Base-by-base conservation (phyloP, 2,797 vertebrate species). In the Telmatherina bonti region DNA sequence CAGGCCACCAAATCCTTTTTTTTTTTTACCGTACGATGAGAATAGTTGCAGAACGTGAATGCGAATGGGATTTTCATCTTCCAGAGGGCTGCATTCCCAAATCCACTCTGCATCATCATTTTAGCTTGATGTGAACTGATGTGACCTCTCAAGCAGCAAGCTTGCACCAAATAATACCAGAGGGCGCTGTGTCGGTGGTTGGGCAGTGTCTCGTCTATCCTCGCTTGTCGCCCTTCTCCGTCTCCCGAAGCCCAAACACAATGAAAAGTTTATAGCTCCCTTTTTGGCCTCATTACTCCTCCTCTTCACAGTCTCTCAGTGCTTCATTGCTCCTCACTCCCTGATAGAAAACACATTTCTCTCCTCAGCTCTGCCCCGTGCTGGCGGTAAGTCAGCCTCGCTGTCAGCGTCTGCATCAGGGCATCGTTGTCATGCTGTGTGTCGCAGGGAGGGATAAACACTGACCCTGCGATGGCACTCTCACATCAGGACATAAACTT, bases 311-410 rank as follows among this genome's bases (percentile, higher is more conserved):
- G 53, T 26, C 77, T 70, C 66, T 69, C 72, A 2, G 63, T 63
- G 57, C 75, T 87, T 85, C 67, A 70, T 61, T 64, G 56, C 81
- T 69, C 71, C 75, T 72, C 81, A 47, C 72, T 65, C 76, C 76
- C 83, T 90, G 82, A 91, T 91, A 83, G 86, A 74, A 93, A 92
- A 89, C 92, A 89, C 84, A 89, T 92, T 90, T 90, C 67, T 79
- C 66, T 83, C 53, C 29, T 76, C 78, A 56, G 31, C 43, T 38
- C 64, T 62, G 54, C 81, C 80, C 74, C 30, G 68, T 76, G 78
- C 53, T 85, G 81, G 83, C 89, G 74, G 74, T 27, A 26, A 77
- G 54, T 83, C 79, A 72, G 71, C 57, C 22, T 15, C 43, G 41
- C 76, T 78, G 82, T 85, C 78, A 52, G 74, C 55, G 55, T 73